Percentiles rank a stretch among this genome's conserved stretches.
phyloP scores from a whole-genome alignment of 1,140 invertebrate species.

The Leptinotarsa texana region DNA sequence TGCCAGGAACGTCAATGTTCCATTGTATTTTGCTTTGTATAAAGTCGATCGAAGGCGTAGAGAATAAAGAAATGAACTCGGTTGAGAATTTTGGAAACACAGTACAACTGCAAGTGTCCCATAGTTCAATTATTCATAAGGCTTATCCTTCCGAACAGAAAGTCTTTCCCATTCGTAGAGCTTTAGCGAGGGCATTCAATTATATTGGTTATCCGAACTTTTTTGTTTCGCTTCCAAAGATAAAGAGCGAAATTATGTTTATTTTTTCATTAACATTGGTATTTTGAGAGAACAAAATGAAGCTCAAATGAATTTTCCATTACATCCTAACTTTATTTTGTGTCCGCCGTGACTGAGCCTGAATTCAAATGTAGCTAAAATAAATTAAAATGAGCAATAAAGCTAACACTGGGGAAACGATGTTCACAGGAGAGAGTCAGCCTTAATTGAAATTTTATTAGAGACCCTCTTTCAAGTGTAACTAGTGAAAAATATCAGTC shows the following conservation, averaged over 20 bases:
- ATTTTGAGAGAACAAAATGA: neutral
- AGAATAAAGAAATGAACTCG: neutral
- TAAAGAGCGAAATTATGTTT: neutral
- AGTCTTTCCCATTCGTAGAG: neutral
- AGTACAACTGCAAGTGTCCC: neutral
- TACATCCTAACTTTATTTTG: neutral
- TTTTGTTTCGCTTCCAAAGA: neutral
- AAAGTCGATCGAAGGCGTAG: too few species aligned
- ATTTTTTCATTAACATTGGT: neutral
- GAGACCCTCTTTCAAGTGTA: too few species aligned
- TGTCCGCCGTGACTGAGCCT: neutral
- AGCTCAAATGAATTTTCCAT: neutral
- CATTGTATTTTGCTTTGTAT: too few species aligned
- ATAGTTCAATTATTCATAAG: neutral
- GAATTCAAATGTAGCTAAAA: neutral
- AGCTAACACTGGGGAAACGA: neutral
- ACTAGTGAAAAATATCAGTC: too few species aligned
- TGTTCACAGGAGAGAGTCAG: too few species aligned
- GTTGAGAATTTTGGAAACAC: neutral
- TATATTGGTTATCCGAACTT: conserved; percentile 1
- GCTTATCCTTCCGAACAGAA: neutral
- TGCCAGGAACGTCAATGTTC: too few species aligned
- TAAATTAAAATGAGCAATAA: neutral
- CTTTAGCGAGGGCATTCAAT: neutral
- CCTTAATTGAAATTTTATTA: too few species aligned